phyloP scores from a whole-genome alignment of 1,140 invertebrate species.

The Cecropterus lyciades region DNA sequence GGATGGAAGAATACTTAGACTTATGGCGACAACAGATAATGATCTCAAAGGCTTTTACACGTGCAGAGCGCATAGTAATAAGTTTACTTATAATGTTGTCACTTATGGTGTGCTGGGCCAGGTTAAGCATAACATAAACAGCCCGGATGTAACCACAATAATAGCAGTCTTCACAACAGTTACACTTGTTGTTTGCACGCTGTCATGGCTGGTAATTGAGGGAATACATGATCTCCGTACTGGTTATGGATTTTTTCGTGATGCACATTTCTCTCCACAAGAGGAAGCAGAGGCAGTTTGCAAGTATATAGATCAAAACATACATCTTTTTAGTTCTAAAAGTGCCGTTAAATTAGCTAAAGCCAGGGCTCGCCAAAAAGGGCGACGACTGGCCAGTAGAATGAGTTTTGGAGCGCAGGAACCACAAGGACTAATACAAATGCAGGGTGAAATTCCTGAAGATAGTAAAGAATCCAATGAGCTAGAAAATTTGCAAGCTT shows the following conservation, averaged over 20 bases:
- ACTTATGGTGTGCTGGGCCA: slow-evolving; percentile 70
- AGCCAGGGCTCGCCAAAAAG: slow-evolving; percentile 56
- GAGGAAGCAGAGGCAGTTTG: slow-evolving; percentile 66
- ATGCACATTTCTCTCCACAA: slow-evolving; percentile 60
- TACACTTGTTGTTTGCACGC: slow-evolving; percentile 57
- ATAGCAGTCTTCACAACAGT: slow-evolving; percentile 63
- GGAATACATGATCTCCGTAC: slow-evolving; percentile 64
- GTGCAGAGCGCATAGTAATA: slow-evolving; percentile 58
- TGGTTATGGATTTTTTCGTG: slow-evolving; percentile 73
- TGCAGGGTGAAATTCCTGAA: slow-evolving; percentile 34
- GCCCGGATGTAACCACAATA: slow-evolving; percentile 57
- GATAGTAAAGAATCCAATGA: slow-evolving; percentile 42
- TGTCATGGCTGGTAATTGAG: slow-evolving; percentile 64
- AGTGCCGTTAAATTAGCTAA: slow-evolving; percentile 56
- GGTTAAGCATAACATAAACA: slow-evolving; percentile 49
- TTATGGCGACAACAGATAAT: slow-evolving; percentile 55
- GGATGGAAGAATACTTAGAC: slow-evolving; percentile 60
- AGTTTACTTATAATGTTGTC: slow-evolving; percentile 58
- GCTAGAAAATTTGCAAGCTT: slow-evolving; percentile 50
- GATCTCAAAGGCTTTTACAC: slow-evolving; percentile 69
- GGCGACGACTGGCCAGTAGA: slow-evolving; percentile 44
- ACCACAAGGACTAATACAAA: slow-evolving; percentile 56
- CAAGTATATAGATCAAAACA: slow-evolving; percentile 61
- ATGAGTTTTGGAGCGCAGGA: slow-evolving; percentile 59
- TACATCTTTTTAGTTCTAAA: slow-evolving; percentile 48